Evolutionary conservation across 2,888 invertebrate species (phyloP).

Genomic region (Cephus spinipes): DNA sequence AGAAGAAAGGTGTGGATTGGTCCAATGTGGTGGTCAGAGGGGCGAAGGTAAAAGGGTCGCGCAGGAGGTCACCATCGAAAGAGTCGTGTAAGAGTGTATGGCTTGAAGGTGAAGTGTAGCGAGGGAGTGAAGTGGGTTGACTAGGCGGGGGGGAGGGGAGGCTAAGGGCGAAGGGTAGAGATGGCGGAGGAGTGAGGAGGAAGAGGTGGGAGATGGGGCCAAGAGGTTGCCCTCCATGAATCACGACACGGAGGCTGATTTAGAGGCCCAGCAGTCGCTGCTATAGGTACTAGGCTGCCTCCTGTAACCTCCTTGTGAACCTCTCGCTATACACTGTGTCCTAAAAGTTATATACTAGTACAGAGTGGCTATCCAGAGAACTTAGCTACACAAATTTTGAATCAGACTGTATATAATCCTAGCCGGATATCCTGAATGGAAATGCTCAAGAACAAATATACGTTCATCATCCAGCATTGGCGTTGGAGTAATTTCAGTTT

Average conservation of each 20-base stretch:
- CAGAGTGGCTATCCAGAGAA: not conserved
- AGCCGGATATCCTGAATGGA: not conserved
- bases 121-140: slow-evolving; percentile 4
- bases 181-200: slow-evolving; percentile 31
- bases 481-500: not conserved
- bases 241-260: slow-evolving; percentile 66
- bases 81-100: slow-evolving; percentile 48
- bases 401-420: not conserved
- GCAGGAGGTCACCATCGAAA: slow-evolving; percentile 60
- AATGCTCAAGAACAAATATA: not conserved
- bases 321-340: slow-evolving; percentile 44
- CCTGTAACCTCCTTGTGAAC: slow-evolving; percentile 54
- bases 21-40: slow-evolving; percentile 40
- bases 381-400: not conserved
- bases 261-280: slow-evolving; percentile 63
- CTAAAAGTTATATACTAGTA: slow-evolving; percentile 28
- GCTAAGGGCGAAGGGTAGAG: slow-evolving; percentile 18
- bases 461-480: not conserved
- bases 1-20: slow-evolving; percentile 39
- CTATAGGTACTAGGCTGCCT: slow-evolving; percentile 58
- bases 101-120: not conserved
- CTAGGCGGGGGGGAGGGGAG: not conserved
- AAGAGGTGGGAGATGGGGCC: slow-evolving; percentile 35
- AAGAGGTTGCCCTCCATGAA: slow-evolving; percentile 65
- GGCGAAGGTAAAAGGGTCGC: slow-evolving; percentile 58